Conservation (phyloP, 2,113 vertebrate genomes). For the Trichechus manatus region DNA sequence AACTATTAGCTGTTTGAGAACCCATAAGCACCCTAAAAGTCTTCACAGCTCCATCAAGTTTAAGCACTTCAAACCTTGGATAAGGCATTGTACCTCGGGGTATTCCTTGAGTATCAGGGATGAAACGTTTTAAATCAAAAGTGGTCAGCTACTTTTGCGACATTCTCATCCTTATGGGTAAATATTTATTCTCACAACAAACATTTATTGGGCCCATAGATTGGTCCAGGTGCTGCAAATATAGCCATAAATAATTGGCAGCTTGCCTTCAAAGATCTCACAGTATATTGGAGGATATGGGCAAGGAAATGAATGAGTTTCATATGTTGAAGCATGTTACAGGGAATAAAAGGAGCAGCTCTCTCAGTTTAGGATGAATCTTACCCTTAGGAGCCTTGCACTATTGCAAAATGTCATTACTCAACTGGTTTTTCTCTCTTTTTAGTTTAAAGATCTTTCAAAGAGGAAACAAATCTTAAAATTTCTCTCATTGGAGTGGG, state of each 20-base stretch:
- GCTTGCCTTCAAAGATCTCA: constrained; percentile 26
- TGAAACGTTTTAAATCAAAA: constrained; percentile 39
- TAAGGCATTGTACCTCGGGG: neutral
- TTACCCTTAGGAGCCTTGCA: neutral
- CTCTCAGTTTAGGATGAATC: neutral
- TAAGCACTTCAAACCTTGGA: neutral
- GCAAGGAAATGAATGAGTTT: neutral
- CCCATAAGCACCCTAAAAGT: neutral
- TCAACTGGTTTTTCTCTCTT: neutral
- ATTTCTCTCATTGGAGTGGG: neutral
- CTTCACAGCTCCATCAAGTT: neutral
- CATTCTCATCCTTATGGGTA: constrained; percentile 8
- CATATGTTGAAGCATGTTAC: neutral
- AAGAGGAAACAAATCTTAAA: neutral
- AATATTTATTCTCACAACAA: constrained; percentile 49
- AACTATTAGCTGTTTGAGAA: constrained; percentile 37
- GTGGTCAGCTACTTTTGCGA: neutral
- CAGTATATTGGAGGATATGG: neutral
- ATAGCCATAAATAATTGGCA: neutral
- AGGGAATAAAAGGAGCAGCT: neutral
- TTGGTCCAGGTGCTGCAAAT: neutral
- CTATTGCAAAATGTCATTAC: neutral
- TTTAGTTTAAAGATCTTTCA: constrained; percentile 2
- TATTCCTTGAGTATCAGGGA: neutral
- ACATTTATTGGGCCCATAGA: constrained; percentile 36